Percentiles rank a stretch among this genome's conserved stretches.
These are phyloP conservation scores for Cotesia congregata DNA, from an alignment of 2,888 invertebrate species.

Conservation along the genomic window DNA sequence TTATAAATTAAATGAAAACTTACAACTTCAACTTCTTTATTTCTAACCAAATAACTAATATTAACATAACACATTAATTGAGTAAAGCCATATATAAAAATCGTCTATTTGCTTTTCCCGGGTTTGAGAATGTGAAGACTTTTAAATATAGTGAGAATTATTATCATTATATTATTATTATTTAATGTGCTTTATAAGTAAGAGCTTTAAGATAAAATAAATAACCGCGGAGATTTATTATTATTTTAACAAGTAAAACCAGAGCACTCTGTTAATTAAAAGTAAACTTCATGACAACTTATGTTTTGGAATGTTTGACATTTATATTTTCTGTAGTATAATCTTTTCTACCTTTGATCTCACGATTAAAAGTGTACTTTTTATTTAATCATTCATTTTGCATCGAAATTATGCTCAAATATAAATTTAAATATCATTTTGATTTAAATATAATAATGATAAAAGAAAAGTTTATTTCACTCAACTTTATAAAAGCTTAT, in stretches of 20 bases:
- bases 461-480: neutral
- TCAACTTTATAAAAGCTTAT: neutral
- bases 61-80: neutral
- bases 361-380: neutral
- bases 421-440: neutral
- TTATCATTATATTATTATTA: too few relatives aligned
- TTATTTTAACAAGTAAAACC: neutral
- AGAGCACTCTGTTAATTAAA: neutral
- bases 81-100: too few relatives aligned
- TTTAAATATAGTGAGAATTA: too few relatives aligned
- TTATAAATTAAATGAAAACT: neutral
- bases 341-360: neutral
- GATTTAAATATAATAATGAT: neutral
- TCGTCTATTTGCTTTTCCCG: too few relatives aligned
- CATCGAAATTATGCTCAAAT: neutral
- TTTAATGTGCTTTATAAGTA: neutral
- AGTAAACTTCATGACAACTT: neutral
- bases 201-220: neutral
- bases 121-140: too few relatives aligned
- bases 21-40: neutral
- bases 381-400: neutral
- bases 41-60: neutral
- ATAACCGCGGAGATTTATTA: neutral
- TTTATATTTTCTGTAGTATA: neutral
- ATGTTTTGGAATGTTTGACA: neutral